A percentile compares a stretch with the other conserved stretches of the same genome.
Evolutionary conservation across 2,888 invertebrate genomes (phyloP).

Genomic region (Drosophila prolongata): DNA sequence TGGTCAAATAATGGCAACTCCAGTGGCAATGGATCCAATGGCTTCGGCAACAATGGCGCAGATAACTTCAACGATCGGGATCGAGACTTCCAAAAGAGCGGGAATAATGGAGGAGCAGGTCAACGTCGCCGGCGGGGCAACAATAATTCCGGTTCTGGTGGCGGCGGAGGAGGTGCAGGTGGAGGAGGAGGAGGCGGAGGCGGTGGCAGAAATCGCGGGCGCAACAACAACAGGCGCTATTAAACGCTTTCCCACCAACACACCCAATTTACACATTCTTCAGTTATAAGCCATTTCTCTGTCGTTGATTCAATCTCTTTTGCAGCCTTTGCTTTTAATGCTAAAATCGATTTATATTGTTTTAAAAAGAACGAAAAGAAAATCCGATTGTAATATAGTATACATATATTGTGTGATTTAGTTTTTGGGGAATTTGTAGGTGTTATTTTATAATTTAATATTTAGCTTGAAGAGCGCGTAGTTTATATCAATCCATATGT

Average conservation of each 20-base stretch:
- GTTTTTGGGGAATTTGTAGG: not conserved
- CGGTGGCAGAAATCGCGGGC: constrained; percentile 62
- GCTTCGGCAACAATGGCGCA: constrained; percentile 34
- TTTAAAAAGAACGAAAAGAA: constrained; percentile 17
- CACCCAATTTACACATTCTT: constrained; percentile 30
- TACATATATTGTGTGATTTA: not conserved
- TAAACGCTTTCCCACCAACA: constrained; percentile 40
- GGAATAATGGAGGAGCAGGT: constrained; percentile 39
- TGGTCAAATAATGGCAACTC: constrained; percentile 68
- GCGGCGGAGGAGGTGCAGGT: constrained; percentile 28
- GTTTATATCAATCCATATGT: too few relatives aligned
- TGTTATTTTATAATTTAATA: not conserved
- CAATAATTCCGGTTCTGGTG: constrained; percentile 48
- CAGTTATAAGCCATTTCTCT: constrained; percentile 13
- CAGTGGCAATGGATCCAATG: constrained; percentile 34
- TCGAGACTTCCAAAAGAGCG: constrained; percentile 60
- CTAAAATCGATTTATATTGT: constrained; percentile 17
- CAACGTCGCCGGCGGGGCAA: constrained; percentile 69
- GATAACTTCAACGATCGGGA: constrained; percentile 63
- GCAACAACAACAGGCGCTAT: constrained; percentile 78
- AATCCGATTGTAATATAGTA: constrained; percentile 23
- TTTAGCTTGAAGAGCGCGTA: too few relatives aligned
- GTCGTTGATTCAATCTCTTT: constrained; percentile 16
- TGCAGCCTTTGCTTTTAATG: constrained; percentile 16
- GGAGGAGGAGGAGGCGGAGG: constrained; percentile 41